Conservation (phyloP, 2,797 vertebrate genomes). For the Petrocephalus schoutedeni region DNA sequence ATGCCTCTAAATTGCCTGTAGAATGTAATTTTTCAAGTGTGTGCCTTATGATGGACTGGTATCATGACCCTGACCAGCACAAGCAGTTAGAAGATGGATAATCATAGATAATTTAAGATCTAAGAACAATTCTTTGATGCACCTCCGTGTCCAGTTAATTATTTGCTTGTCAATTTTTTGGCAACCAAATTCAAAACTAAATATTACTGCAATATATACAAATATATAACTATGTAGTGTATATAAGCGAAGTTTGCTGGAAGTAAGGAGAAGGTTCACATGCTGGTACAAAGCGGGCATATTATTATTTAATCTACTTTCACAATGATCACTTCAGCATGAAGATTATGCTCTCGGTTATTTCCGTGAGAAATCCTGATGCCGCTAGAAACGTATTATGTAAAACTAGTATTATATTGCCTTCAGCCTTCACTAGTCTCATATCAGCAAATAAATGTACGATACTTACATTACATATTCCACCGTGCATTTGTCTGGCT, state of each 20-base stretch:
- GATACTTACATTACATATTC: background rate
- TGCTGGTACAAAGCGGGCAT: background rate
- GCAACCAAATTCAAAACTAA: background rate
- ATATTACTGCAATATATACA: background rate
- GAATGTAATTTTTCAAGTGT: background rate
- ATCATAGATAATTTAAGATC: background rate
- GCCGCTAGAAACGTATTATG: background rate
- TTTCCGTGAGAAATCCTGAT: background rate
- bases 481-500: background rate
- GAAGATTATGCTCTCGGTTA: slow-evolving; percentile 1
- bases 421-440: background rate
- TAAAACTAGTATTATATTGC: background rate
- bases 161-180: background rate
- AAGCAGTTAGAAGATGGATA: background rate
- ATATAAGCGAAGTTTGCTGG: background rate
- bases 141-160: background rate
- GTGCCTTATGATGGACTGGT: background rate
- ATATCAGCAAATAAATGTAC: background rate
- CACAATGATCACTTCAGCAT: background rate
- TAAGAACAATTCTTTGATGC: background rate
- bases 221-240: background rate
- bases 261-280: background rate
- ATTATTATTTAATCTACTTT: background rate
- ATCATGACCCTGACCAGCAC: background rate
- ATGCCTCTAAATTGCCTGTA: background rate